Evolutionary conservation across 1,140 invertebrate genomes (phyloP).

Genomic region (Bradysia coprophila): DNA sequence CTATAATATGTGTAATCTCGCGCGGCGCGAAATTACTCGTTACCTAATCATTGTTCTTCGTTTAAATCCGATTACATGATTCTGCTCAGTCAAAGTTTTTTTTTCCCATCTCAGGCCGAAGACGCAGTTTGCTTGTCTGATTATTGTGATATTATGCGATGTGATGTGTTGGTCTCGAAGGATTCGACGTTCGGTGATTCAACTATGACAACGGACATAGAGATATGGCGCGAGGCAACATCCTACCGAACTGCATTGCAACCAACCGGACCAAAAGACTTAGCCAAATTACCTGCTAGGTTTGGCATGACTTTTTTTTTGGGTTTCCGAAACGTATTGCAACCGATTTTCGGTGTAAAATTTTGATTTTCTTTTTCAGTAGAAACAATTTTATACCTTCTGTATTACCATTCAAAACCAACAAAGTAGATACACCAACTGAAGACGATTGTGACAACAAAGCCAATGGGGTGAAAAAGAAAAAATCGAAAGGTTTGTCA

Average conservation of each 20-base stretch:
- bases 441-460: neutral
- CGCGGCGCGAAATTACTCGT: too few species aligned
- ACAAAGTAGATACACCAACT: neutral
- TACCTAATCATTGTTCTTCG: too few species aligned
- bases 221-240: constrained; percentile 44
- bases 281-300: constrained; percentile 1
- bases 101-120: constrained; percentile 59
- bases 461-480: neutral
- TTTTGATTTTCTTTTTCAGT: too few species aligned
- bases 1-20: too few species aligned
- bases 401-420: neutral
- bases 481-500: too few species aligned
- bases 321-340: neutral
- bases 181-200: constrained; percentile 37
- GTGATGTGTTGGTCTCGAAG: constrained; percentile 63
- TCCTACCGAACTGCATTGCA: neutral
- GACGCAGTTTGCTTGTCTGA: constrained; percentile 81
- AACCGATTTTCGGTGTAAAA: neutral
- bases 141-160: constrained; percentile 89
- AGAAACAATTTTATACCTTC: constrained; percentile 1
- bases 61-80: too few species aligned
- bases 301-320: neutral
- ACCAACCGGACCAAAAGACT: neutral
- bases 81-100: too few species aligned
- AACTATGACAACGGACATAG: constrained; percentile 48